A percentile compares a stretch with the other conserved stretches of the same genome.
phyloP scores from a whole-genome alignment of 2,113 vertebrate species.

The Siniperca chuatsi region DNA sequence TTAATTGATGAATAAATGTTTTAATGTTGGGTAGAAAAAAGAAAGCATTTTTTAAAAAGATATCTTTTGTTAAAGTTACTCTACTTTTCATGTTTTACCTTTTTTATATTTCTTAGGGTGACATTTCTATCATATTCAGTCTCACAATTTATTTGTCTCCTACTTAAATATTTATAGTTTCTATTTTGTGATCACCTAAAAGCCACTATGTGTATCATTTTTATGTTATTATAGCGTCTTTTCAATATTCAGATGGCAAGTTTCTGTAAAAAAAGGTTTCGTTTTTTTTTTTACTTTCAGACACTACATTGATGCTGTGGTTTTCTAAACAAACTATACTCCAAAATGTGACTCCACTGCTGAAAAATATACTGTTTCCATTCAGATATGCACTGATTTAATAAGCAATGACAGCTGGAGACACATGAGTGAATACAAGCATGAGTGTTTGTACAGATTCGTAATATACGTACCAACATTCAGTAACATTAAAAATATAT shows the following conservation, averaged over 20 bases:
- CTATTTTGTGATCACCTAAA: not conserved
- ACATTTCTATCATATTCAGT: not conserved
- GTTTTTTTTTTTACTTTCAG: no score
- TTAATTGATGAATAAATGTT: no score
- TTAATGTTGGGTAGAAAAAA: no score
- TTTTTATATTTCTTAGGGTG: not conserved
- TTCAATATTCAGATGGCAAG: not conserved
- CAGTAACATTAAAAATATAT: not conserved
- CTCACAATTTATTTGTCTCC: not conserved
- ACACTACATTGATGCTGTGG: not conserved
- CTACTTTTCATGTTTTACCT: no score
- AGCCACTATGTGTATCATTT: not conserved
- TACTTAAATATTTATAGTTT: not conserved
- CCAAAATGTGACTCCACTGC: not conserved
- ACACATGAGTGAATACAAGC: not conserved
- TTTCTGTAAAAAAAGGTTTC: no score
- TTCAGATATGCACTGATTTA: not conserved
- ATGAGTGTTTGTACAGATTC: not conserved
- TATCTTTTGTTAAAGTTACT: no score
- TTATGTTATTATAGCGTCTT: not conserved
- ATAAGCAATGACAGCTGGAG: not conserved
- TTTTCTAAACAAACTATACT: not conserved
- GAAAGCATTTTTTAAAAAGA: no score
- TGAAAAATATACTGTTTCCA: not conserved
- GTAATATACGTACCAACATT: not conserved